Conservation (phyloP, 1,140 invertebrate genomes). For the Temnothorax longispinosus region DNA sequence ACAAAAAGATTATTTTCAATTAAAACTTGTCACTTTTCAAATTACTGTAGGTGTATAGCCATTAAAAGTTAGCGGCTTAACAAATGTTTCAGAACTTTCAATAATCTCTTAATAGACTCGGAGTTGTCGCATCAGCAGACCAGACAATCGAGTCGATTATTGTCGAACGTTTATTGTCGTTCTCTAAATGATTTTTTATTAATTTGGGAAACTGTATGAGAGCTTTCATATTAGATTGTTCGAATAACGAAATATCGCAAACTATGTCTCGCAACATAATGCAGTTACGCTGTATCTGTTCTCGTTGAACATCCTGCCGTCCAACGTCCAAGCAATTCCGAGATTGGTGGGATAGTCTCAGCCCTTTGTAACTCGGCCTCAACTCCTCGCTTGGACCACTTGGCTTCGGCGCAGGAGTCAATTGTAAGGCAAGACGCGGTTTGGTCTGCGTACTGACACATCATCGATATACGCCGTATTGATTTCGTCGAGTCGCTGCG, state of each 20-base stretch:
- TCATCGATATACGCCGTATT: slow-evolving; percentile 68
- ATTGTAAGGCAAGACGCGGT: slow-evolving; percentile 57
- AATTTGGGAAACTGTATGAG: background rate
- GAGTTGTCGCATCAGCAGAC: background rate
- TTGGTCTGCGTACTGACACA: slow-evolving; percentile 63
- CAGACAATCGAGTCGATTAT: background rate
- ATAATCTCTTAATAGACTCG: background rate
- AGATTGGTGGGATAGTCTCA: slow-evolving; percentile 37
- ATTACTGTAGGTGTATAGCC: background rate
- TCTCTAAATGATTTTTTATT: slow-evolving; percentile 41
- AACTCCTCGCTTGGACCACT: slow-evolving; percentile 7
- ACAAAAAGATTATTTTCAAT: slow-evolving; percentile 50
- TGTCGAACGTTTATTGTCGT: background rate
- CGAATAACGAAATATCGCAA: background rate
- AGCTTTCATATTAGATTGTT: background rate
- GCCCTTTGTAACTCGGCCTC: slow-evolving; percentile 30
- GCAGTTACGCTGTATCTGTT: slow-evolving; percentile 4
- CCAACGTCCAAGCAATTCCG: slow-evolving; percentile 20
- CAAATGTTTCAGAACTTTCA: background rate
- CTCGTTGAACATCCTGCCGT: background rate
- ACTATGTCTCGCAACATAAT: slow-evolving; percentile 10
- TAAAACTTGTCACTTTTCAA: background rate
- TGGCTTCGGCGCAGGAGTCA: slow-evolving; percentile 58
- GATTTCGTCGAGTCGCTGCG: slow-evolving; percentile 67
- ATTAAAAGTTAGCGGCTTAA: background rate